These are phyloP conservation scores for Meloidogyne hapla DNA, from an alignment of 1,140 invertebrate species.

Conservation along the genomic window DNA sequence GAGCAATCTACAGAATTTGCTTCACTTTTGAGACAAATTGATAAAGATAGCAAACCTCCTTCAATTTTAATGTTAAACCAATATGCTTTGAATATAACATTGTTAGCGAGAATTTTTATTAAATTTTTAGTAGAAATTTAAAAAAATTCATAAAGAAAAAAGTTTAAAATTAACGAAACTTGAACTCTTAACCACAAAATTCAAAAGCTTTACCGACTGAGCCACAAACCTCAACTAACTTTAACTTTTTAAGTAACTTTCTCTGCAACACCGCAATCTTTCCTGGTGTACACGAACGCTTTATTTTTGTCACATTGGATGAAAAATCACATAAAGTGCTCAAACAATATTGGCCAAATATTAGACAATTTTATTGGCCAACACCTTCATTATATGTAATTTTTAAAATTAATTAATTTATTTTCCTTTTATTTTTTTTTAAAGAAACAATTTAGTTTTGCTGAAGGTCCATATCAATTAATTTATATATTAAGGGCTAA, in stretches of 20 bases:
- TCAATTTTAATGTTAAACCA: constrained; percentile 61
- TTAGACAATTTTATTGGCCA: constrained; percentile 61
- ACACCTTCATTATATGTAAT: constrained; percentile 61
- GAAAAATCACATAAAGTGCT: constrained; percentile 51
- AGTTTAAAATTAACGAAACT: no score
- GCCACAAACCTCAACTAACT: no score
- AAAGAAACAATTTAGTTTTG: constrained; percentile 61
- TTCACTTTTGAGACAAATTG: constrained; percentile 50
- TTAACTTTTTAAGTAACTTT: constrained; percentile 48
- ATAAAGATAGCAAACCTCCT: constrained; percentile 54
- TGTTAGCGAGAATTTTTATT: constrained; percentile 9
- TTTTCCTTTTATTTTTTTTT: constrained; percentile 27
- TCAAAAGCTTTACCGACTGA: no score
- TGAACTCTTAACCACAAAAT: no score
- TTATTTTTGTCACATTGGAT: constrained; percentile 62
- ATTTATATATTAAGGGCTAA: constrained; percentile 61
- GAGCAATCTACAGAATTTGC: constrained; percentile 54
- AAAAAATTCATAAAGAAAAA: no score
- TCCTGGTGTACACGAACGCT: constrained; percentile 58
- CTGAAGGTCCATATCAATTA: constrained; percentile 62
- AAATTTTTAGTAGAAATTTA: no score
- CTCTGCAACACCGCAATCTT: constrained; percentile 56
- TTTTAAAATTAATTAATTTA: constrained; percentile 23
- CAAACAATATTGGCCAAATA: constrained; percentile 51
- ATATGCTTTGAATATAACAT: constrained; percentile 63